These are phyloP conservation scores for Laodelphax striatellus DNA, from an alignment of 1,140 invertebrate species.

Conservation along the genomic window DNA sequence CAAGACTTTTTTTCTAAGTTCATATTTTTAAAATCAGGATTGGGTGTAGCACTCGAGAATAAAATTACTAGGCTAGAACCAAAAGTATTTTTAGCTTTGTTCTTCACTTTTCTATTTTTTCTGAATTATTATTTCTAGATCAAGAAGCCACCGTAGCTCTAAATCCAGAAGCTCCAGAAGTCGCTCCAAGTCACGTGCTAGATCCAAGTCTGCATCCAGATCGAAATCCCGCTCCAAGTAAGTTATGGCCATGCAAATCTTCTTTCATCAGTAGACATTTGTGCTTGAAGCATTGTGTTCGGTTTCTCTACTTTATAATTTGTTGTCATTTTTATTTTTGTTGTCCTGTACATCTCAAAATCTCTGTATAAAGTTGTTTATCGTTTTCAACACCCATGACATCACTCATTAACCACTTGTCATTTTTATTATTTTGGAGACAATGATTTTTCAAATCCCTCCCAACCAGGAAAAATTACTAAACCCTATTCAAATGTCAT, in stretches of 20 bases:
- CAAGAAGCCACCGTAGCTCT: conserved; percentile 23
- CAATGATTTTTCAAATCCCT: no score
- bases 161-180: conserved; percentile 20
- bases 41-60: no score
- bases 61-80: no score
- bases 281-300: not conserved
- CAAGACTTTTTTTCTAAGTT: no score
- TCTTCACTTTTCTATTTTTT: no score
- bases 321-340: not conserved
- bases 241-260: not conserved
- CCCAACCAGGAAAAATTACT: no score
- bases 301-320: not conserved
- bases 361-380: not conserved
- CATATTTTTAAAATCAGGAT: no score
- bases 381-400: not conserved
- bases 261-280: not conserved
- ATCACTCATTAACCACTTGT: not conserved
- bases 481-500: conserved; percentile 13
- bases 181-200: conserved; percentile 22
- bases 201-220: conserved; percentile 29
- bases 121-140: conserved; percentile 22
- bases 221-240: conserved; percentile 27
- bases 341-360: conserved; percentile 8
- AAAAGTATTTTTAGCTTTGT: no score
- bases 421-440: not conserved